Base-by-base conservation (phyloP, 2,888 invertebrate genomes). In the Parnassius apollo region DNA sequence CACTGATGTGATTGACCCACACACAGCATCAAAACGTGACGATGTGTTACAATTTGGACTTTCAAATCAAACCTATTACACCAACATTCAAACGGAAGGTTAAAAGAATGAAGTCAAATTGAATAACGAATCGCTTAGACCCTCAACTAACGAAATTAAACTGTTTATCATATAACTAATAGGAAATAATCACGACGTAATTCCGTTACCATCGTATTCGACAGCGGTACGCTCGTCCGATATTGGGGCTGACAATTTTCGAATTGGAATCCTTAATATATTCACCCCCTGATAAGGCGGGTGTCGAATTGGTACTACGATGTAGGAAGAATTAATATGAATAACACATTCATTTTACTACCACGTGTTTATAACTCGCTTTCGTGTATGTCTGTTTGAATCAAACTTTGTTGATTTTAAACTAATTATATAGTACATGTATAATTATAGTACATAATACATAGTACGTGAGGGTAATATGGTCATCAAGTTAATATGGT, bases 241-340 rank as follows among this genome's bases (percentile, higher is more conserved):
- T 88, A 88, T 89, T 87, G 82, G 87, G 83, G 78, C 73, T 86
- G 88, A 88, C 88, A 90, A 88, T 88, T 85, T 88, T 85, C 82
- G 81, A 88, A 90, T 89, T 88, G 88, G 85, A 85, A 81, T 75
- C 75, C 70, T 69, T 89, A 89, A 91, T 88, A 66, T 90, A 89
- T 90, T 84, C 89, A 89, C 90, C 91, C 90, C 72, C 70, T 55
- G 57, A 61, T 61, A 58, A 51, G 57, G 52, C 48, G 53, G 64
- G 64, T 60, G 59, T 64, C 57, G 53, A n/a, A 44, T 64, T 57
- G 25, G 22, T n/a, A 44, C 64, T 53, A 25, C 7, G 64, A 59
- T 53, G 59, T 60, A n/a, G 42, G 50, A 65, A 61, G 48, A 10
- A 0, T 52, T 4, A 12, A 18, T 12, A 10, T 58, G 49, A 54